Evolutionary conservation across 2,797 vertebrate species (phyloP).

Genomic region (Sylvilagus floridanus): DNA sequence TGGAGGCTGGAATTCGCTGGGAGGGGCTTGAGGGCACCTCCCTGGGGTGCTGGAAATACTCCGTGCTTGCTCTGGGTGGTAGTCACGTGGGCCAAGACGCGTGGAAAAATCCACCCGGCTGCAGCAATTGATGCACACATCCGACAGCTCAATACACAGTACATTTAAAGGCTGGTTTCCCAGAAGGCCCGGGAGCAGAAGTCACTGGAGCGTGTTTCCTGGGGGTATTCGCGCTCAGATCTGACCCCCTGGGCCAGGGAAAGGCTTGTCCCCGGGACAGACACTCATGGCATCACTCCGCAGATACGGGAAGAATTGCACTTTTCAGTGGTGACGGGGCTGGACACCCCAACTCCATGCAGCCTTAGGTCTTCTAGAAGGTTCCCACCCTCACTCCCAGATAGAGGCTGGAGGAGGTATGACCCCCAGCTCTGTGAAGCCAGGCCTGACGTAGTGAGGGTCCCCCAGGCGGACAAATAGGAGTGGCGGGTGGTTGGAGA

Average conservation of each 20-base stretch:
- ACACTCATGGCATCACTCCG: not conserved
- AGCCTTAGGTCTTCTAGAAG: not conserved
- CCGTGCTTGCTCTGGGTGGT: not conserved
- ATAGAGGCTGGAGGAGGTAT: no score
- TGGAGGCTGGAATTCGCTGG: no score
- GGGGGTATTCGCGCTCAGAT: not conserved
- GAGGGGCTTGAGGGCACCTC: not conserved
- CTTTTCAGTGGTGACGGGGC: not conserved
- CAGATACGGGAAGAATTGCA: not conserved
- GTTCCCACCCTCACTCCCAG: not conserved
- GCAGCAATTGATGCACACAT: not conserved
- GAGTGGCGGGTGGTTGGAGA: not conserved
- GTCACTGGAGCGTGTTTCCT: not conserved
- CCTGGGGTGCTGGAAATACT: not conserved
- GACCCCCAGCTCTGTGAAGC: not conserved
- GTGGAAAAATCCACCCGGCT: not conserved
- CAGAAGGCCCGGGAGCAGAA: not conserved
- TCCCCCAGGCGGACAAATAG: no score
- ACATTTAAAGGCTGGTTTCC: not conserved
- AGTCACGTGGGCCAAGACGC: fast-evolving
- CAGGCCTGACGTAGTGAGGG: not conserved
- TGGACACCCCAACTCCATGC: no score
- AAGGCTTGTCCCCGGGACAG: not conserved
- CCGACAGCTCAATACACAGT: not conserved
- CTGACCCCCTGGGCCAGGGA: not conserved